Evolutionary conservation across 2,888 invertebrate genomes (phyloP), one percentile per base, ranked within the genome.

Genomic region (Prionchulus punctatus): DNA sequence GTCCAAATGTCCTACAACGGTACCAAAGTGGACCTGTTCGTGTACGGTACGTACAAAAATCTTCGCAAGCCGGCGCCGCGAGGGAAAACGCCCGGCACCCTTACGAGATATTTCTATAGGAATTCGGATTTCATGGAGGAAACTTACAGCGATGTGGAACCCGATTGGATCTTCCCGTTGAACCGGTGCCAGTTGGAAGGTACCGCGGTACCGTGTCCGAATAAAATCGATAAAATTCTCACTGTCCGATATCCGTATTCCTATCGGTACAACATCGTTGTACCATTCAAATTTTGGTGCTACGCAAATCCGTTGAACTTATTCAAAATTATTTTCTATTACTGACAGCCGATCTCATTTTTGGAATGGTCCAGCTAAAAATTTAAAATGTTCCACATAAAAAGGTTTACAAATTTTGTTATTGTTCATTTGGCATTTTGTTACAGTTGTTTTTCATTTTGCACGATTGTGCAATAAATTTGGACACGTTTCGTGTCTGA

Each of bases 11-110:
- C 4, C 15, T 53, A 47, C 43, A 7, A 53, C 3, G 23, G 23
- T 26, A 43, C 25, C 4, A 43, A n/a, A 53, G 43, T 53, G 4
- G 53, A 53, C 43, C 4, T 53, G 26, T 53, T 53, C 43, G 53
- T 43, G 4, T 53, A 53, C 27, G 53, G n/a, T 25, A 47, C 53
- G 4, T 53, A 53, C 43, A 7, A 43, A 4, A 26, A 53, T 36
- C 23, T 53, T 4, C 12, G 28, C 4, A 4, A 28, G 21, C 7
- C 7, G 12, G 21, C 28, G 12, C 50, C 50, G 12, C 3, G 12
- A 15, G 4, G 4, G 12, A 49, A 30, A 12, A 49, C 30, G 4
- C 3, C 7, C 12, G 12, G 28, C 4, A 49, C 50, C 28, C 28
- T 49, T 7, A 49, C 50, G 12, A 49, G 50, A 28, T 12, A 12